Evolutionary conservation across 2,113 vertebrate genomes (phyloP).

Genomic region (Lepus timidus): DNA sequence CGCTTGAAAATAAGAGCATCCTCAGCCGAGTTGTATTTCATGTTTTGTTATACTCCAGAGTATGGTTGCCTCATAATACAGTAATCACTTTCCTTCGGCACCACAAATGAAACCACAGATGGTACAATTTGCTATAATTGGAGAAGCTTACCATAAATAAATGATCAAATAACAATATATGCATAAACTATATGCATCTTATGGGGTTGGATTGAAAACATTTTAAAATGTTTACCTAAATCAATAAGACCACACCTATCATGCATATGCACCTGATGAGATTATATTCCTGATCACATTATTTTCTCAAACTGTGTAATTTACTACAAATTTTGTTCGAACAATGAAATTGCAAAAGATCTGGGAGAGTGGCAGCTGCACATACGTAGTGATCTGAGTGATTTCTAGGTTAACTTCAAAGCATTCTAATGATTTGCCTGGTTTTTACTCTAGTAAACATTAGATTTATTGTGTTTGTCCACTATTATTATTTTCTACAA

Average conservation of each 20-base stretch:
- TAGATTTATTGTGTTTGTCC: background rate
- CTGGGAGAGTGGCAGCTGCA: background rate
- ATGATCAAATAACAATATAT: slow-evolving; percentile 83
- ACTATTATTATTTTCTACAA: slow-evolving; percentile 16
- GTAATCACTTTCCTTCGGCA: slow-evolving; percentile 85
- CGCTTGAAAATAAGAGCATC: slow-evolving; percentile 85
- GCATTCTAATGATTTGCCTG: background rate
- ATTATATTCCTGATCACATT: background rate
- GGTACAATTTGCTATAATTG: slow-evolving; percentile 80
- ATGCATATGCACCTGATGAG: background rate
- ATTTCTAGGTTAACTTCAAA: too few relatives aligned
- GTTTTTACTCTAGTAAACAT: background rate
- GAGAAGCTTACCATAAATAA: slow-evolving; percentile 85
- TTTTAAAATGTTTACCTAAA: background rate
- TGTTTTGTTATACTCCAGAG: slow-evolving; percentile 86
- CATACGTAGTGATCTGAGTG: background rate
- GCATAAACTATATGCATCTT: slow-evolving; percentile 69
- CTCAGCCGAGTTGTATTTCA: slow-evolving; percentile 84
- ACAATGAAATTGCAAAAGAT: slow-evolving; percentile 23
- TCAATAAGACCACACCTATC: background rate
- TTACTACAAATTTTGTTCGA: background rate
- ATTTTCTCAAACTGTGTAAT: background rate
- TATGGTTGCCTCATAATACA: slow-evolving; percentile 79
- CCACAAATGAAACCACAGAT: slow-evolving; percentile 86
- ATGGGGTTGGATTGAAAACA: slow-evolving; percentile 7